phyloP scores from a whole-genome alignment of 2,888 invertebrate genomes.

The Pyrochroa serraticornis region DNA sequence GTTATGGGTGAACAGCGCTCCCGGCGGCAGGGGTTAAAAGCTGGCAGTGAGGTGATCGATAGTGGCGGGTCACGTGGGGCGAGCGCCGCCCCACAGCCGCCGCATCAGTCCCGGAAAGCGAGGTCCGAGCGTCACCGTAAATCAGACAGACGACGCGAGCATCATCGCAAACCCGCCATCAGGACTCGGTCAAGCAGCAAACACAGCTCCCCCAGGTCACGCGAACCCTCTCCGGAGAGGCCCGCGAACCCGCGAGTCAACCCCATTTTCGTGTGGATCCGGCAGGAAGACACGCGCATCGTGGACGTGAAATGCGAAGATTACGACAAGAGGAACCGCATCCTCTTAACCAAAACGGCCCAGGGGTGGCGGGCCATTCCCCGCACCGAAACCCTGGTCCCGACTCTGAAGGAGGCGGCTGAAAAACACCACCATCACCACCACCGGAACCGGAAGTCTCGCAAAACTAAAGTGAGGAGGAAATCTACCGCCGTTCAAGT shows the following conservation, averaged over 20 bases:
- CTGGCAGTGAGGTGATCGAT: constrained; percentile 55
- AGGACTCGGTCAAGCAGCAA: constrained; percentile 41
- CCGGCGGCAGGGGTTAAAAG: constrained; percentile 53
- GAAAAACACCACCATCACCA: constrained; percentile 60
- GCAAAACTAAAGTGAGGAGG: constrained; percentile 47
- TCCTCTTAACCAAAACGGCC: constrained; percentile 80
- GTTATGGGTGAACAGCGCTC: constrained; percentile 58
- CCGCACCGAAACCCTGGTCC: constrained; percentile 70
- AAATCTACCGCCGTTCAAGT: constrained; percentile 55
- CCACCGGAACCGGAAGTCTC: constrained; percentile 39
- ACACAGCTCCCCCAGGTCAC: constrained; percentile 30
- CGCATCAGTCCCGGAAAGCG: constrained; percentile 56
- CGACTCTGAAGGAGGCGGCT: constrained; percentile 57
- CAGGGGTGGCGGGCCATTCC: constrained; percentile 85
- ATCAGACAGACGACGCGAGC: constrained; percentile 57
- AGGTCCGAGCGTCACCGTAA: constrained; percentile 59
- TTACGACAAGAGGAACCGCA: constrained; percentile 84
- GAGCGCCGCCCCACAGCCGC: constrained; percentile 55
- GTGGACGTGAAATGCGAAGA: constrained; percentile 87
- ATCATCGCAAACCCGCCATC: constrained; percentile 46
- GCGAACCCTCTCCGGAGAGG: constrained; percentile 49
- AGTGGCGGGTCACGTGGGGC: constrained; percentile 57
- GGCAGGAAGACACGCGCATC: constrained; percentile 79
- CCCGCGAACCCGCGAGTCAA: constrained; percentile 71
- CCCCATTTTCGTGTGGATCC: constrained; percentile 86